phyloP scores from a whole-genome alignment of 2,113 vertebrate species.

The Ammodytes dubius region DNA sequence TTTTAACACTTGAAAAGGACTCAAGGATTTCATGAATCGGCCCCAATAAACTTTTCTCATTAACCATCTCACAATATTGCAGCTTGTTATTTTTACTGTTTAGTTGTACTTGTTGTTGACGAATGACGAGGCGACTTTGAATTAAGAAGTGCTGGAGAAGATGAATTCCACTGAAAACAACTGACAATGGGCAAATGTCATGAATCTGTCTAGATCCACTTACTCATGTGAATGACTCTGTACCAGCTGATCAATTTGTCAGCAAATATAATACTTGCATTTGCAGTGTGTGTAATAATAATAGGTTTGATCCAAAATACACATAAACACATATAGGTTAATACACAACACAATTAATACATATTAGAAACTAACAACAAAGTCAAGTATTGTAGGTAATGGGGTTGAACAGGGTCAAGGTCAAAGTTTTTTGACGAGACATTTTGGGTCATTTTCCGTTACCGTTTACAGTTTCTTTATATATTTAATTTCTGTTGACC shows the following conservation, averaged over 20 bases:
- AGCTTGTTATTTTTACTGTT: slow-evolving; percentile 22
- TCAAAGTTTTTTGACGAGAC: background rate
- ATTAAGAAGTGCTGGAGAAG: slow-evolving; percentile 24
- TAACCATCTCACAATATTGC: slow-evolving; percentile 1
- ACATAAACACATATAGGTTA: background rate
- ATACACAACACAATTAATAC: background rate
- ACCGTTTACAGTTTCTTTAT: too few relatives aligned
- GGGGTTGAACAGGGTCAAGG: background rate
- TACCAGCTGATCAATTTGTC: background rate
- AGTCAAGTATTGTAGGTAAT: background rate
- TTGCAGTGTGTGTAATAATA: slow-evolving; percentile 17
- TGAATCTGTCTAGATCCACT: background rate
- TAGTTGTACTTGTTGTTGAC: slow-evolving; percentile 13
- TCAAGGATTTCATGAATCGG: slow-evolving; percentile 22
- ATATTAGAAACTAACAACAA: background rate
- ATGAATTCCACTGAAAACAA: slow-evolving; percentile 31
- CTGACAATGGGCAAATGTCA: slow-evolving; percentile 25
- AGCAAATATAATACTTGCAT: background rate
- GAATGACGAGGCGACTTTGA: slow-evolving; percentile 1
- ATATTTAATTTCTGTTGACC: background rate
- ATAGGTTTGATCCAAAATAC: background rate
- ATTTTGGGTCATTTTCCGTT: background rate
- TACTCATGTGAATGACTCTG: background rate
- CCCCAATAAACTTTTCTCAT: slow-evolving; percentile 13
- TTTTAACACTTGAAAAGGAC: slow-evolving; percentile 14